These are phyloP conservation scores for Arenaria interpres DNA, from an alignment of 2,113 vertebrate genomes.

Conservation along the genomic window DNA sequence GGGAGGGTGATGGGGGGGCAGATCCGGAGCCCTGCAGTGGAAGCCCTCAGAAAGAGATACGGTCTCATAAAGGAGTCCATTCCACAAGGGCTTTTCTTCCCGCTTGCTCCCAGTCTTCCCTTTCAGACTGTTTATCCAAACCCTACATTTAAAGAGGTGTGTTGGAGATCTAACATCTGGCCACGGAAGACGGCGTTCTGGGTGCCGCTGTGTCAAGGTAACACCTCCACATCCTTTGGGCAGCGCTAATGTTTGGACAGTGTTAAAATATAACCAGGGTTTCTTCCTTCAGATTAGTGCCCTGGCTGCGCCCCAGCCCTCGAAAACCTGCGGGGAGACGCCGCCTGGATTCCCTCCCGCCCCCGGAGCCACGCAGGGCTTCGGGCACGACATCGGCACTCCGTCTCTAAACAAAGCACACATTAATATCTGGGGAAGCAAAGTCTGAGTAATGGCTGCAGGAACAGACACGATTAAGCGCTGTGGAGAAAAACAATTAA, in stretches of 20 bases:
- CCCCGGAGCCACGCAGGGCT: not conserved
- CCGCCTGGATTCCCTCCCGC: not conserved
- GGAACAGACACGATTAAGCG: not conserved
- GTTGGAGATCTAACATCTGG: not conserved
- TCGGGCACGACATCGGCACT: not conserved
- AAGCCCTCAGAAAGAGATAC: not conserved
- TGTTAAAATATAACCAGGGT: rapidly evolving
- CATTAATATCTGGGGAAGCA: not conserved
- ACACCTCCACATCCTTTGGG: not conserved
- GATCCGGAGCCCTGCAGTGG: not conserved
- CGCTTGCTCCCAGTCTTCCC: not conserved
- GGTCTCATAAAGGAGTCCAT: rapidly evolving
- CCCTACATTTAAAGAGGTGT: not conserved
- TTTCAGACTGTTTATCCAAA: rapidly evolving
- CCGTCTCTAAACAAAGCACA: not conserved
- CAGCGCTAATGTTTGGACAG: not conserved
- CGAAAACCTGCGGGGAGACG: not conserved
- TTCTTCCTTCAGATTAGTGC: not conserved
- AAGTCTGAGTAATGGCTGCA: not conserved
- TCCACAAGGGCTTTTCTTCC: not conserved
- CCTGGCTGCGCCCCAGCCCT: not conserved
- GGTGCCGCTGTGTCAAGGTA: not conserved
- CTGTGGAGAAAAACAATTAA: not conserved
- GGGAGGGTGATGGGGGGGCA: not conserved
- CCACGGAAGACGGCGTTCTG: rapidly evolving